Conservation (phyloP, 2,888 invertebrate genomes). For the Chironomus tentans region DNA sequence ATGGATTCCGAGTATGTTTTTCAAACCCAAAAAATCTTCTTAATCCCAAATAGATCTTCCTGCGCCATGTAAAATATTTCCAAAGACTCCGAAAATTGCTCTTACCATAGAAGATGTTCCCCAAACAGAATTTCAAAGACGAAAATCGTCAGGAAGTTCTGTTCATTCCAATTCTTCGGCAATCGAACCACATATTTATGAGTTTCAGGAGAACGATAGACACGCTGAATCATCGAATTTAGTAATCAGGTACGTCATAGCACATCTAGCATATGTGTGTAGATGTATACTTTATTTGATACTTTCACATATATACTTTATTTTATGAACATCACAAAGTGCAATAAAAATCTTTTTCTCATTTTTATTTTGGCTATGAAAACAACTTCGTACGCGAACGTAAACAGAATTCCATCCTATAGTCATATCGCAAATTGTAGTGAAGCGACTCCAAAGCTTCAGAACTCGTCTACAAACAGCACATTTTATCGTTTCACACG, state of each 20-base stretch:
- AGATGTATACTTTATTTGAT: background rate
- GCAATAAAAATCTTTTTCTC: background rate
- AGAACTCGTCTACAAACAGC: conserved; percentile 9
- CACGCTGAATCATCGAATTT: background rate
- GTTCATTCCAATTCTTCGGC: conserved; percentile 6
- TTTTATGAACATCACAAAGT: background rate
- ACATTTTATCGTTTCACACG: conserved; percentile 24
- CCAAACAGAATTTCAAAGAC: conserved; percentile 5
- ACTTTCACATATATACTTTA: background rate
- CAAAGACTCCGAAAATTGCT: conserved; percentile 24
- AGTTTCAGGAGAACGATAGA: conserved; percentile 11
- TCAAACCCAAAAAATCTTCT: conserved; percentile 2
- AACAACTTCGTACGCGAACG: no score
- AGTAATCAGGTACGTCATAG: conserved; percentile 9
- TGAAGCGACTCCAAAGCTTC: conserved; percentile 12
- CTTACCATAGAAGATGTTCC: conserved; percentile 13
- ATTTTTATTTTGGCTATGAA: background rate
- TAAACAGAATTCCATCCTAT: conserved; percentile 23
- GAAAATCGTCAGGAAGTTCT: conserved; percentile 23
- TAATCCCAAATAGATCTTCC: conserved; percentile 21
- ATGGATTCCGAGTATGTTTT: background rate
- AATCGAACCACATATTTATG: conserved; percentile 21
- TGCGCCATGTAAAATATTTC: conserved; percentile 14
- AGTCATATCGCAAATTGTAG: conserved; percentile 8
- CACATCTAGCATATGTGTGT: no score